Conservation (phyloP, 2,888 invertebrate genomes). For the Amorpha juglandis region DNA sequence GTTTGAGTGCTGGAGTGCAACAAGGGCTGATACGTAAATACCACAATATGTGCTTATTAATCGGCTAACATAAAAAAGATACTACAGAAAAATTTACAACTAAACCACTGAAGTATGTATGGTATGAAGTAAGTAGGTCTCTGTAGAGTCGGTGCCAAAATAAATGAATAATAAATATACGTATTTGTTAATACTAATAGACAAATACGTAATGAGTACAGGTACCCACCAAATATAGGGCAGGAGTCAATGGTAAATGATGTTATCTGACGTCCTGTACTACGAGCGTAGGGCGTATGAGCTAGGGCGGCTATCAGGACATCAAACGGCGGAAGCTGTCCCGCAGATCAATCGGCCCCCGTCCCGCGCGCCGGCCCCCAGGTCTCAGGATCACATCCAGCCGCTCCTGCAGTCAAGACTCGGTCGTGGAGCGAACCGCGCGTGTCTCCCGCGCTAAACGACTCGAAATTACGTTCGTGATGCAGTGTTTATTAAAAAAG, state of each 20-base stretch:
- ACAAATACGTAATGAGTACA: neutral
- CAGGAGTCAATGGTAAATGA: neutral
- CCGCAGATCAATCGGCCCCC: conserved; percentile 76
- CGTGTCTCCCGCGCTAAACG: conserved; percentile 45
- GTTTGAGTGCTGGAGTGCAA: too few species aligned
- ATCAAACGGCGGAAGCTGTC: conserved; percentile 62
- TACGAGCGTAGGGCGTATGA: conserved; percentile 46
- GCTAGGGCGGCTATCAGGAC: conserved; percentile 66
- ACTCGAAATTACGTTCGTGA: conserved; percentile 55
- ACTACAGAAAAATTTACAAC: too few species aligned
- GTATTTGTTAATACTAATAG: too few species aligned
- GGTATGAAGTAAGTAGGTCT: too few species aligned
- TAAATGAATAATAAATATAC: too few species aligned
- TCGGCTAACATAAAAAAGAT: too few species aligned
- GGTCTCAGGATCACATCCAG: conserved; percentile 52
- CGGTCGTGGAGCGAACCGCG: conserved; percentile 53
- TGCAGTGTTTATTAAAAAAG: conserved; percentile 65
- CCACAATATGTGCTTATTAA: too few species aligned
- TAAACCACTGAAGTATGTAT: too few species aligned
- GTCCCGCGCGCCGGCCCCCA: conserved; percentile 42
- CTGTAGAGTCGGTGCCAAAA: too few species aligned
- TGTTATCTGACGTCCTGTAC: conserved; percentile 1
- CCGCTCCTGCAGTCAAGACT: conserved; percentile 56
- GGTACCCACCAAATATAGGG: neutral
- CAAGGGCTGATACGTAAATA: too few species aligned